Evolutionary conservation across 2,797 vertebrate genomes (phyloP), one percentile per base, ranked within the genome.

Genomic region (Otus scops): DNA sequence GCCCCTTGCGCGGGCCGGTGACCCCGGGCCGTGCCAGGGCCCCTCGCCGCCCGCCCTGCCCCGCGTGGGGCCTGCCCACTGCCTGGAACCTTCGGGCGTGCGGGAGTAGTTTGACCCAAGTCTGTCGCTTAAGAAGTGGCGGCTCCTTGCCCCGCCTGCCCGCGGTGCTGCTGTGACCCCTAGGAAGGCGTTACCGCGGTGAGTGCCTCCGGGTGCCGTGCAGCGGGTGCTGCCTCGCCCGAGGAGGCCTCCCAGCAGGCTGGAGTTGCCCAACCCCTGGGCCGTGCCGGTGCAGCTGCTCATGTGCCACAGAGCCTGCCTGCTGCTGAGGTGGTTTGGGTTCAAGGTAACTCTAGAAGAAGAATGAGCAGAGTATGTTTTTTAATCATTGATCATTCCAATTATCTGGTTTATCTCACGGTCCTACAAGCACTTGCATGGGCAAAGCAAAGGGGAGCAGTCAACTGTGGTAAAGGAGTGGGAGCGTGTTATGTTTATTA

Each of bases 281-380:
- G 23, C 56, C 14, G 19, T 13, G 27, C 61, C 17, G 50, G 9
- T 13, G 43, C 10, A 4, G 64, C 45, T 24, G 57, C 43, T 45
- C 16, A 0, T 6, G 67, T 71, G 57, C 86, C 45, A 2, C 30
- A 1, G 60, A 3, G 64, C 6, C 6, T 21, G 30, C 24, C 7
- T 13, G 43, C 53, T 43, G 67, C 53, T 14, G 28, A 0, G 14
- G 0, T 1, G n/a, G 5, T 3, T 34, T 23, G 70, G 32, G 18
- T 27, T 71, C 14, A 1, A 7, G 15, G 3, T 7, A 34, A 17
- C 41, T 27, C 14, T 7, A 7, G 36, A 9, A 63, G 8, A 54
- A 23, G 12, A 57, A 10, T 0, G 13, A 67, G n/a, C 18, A 11
- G 50, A 38, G 6, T 5, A 1, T 9, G 0, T 39, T 11, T 1